These are phyloP conservation scores for Litocranius walleri DNA, from an alignment of 2,113 vertebrate genomes.

Conservation along the genomic window DNA sequence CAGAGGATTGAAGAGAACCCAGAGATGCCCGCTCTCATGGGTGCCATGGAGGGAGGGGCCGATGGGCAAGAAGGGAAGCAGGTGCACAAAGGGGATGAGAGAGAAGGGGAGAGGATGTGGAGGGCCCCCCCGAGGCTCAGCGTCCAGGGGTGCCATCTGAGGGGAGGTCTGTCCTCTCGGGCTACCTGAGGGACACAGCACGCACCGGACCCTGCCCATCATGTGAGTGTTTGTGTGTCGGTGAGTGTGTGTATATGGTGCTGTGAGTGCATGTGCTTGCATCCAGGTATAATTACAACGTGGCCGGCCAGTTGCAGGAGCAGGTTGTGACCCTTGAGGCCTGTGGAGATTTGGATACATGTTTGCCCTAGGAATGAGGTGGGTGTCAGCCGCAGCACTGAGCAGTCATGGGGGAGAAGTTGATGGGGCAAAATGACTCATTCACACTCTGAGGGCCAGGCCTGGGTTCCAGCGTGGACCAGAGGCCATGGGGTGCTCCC, in stretches of 20 bases:
- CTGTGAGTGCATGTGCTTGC: neutral
- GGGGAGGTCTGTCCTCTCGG: too few relatives aligned
- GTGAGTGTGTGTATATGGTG: neutral
- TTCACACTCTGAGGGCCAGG: neutral
- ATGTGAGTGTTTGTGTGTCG: neutral
- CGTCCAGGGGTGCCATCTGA: too few relatives aligned
- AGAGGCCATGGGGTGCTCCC: neutral
- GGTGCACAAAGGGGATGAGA: neutral
- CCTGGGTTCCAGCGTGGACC: neutral
- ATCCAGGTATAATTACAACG: accelerated
- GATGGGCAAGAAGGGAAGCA: neutral
- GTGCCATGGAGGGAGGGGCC: accelerated
- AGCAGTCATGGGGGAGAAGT: neutral
- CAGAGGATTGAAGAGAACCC: neutral
- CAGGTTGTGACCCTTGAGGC: neutral
- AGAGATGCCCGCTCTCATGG: accelerated
- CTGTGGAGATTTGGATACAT: neutral
- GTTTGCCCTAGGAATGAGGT: neutral
- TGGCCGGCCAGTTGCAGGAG: accelerated
- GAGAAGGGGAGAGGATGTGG: neutral
- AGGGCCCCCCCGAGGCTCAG: neutral
- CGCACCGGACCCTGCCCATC: accelerated
- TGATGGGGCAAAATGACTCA: neutral
- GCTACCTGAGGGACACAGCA: neutral
- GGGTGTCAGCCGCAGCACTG: accelerated